phyloP scores from a whole-genome alignment of 2,113 vertebrate species.

The Meles meles region DNA sequence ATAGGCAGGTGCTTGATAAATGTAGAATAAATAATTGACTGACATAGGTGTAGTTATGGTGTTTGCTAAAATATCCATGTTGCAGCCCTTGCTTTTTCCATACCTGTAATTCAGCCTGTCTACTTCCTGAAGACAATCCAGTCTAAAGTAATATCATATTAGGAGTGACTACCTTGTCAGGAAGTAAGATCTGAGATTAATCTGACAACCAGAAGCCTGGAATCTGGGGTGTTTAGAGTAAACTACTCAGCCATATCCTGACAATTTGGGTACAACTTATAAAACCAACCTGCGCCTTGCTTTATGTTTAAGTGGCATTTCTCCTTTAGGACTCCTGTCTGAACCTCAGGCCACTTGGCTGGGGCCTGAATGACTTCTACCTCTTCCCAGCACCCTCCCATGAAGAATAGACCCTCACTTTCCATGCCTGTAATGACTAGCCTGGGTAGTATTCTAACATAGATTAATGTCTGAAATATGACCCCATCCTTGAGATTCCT shows the following conservation, averaged over 20 bases:
- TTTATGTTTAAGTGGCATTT: neutral
- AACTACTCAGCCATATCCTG: neutral
- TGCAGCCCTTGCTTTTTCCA: neutral
- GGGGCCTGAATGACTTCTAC: neutral
- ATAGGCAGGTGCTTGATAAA: neutral
- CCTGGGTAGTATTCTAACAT: neutral
- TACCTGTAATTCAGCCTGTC: neutral
- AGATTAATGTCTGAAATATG: neutral
- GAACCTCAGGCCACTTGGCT: neutral
- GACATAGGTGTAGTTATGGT: neutral
- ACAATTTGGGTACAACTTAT: neutral
- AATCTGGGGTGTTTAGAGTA: neutral
- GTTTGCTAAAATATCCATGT: neutral
- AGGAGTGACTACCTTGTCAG: neutral
- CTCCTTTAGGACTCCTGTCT: neutral
- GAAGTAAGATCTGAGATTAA: neutral
- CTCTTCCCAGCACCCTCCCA: neutral
- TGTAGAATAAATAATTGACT: neutral
- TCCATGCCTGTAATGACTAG: neutral
- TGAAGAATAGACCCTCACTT: neutral
- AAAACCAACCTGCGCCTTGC: neutral
- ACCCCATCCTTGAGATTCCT: neutral
- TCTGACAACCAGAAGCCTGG: neutral
- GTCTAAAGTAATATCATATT: neutral
- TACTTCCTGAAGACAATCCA: neutral